Evolutionary conservation across 2,888 invertebrate species (phyloP).

Genomic region (Pachliopta kotzebuea): DNA sequence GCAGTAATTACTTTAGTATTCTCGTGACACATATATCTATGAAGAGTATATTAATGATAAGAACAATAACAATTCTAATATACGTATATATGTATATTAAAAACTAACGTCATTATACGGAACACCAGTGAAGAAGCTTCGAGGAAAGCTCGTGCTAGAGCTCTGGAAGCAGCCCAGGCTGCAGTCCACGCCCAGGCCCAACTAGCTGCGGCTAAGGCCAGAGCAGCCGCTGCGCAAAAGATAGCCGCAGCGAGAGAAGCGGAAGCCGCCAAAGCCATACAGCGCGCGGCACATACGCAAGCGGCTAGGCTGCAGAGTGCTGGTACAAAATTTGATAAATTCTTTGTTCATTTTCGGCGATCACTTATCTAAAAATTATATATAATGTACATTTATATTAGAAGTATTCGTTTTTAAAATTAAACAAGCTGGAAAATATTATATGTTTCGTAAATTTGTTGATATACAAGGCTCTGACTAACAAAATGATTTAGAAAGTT

Average conservation of each 20-base stretch:
- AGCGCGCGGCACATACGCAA: slow-evolving; percentile 84
- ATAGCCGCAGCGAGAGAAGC: slow-evolving; percentile 86
- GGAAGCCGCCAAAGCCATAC: slow-evolving; percentile 86
- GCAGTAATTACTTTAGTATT: not conserved
- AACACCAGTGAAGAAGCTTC: slow-evolving; percentile 82
- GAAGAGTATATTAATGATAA: not conserved
- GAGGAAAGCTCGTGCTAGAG: slow-evolving; percentile 83
- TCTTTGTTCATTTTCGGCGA: not conserved
- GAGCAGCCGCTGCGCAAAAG: slow-evolving; percentile 86
- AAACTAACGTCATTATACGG: not conserved
- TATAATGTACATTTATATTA: too few relatives aligned
- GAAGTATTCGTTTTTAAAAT: too few relatives aligned
- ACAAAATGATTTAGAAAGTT: too few relatives aligned
- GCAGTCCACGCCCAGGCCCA: slow-evolving; percentile 85
- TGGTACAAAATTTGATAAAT: slow-evolving; percentile 54
- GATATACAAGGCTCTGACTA: too few relatives aligned
- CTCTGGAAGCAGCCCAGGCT: slow-evolving; percentile 83
- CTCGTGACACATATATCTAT: not conserved
- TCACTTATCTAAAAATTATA: too few relatives aligned
- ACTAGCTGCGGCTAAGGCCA: slow-evolving; percentile 84
- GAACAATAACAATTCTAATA: not conserved
- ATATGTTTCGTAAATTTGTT: too few relatives aligned
- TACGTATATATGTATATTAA: too few relatives aligned
- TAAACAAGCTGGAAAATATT: too few relatives aligned
- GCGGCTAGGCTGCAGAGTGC: slow-evolving; percentile 85